Evolutionary conservation across 2,888 invertebrate genomes (phyloP), one percentile per base, ranked within the genome.

Genomic region (Drosophila siamana): DNA sequence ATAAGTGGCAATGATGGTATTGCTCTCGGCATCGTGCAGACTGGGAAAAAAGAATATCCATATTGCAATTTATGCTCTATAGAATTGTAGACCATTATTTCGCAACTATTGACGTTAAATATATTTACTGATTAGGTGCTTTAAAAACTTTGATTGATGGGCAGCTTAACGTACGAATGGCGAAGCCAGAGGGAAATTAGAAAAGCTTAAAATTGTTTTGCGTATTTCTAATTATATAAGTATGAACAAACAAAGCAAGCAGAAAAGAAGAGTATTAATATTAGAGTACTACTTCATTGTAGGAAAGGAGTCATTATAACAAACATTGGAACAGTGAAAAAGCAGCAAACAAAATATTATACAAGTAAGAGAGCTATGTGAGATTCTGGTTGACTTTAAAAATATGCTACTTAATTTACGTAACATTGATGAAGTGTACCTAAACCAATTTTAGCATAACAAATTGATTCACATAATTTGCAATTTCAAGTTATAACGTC

Each of bases 1-100:
- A 91, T 98, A 99, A 3, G 96, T 95, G 0, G 97, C 95, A 77
- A 97, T 96, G 74, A 97, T 96, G 57, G 95, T 93, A 50, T 93
- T 94, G 57, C 87, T 80, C 28, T 97, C 96, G 3, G 96, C 96
- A 92, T 99, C 98, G 90, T 98, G 96, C 6, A 97, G 92, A 33
- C 96, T 97, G 91, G 16, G 61, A 63, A 26, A 47, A 19, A 19
- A 3, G 3, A 1, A 19, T 19, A 52, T 6, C 16, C 16, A 13
- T 11, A 38, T 15, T 38, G 13, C 5, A 38, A 38, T 38, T 6
- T 26, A 7, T 4, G 6, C 6, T 26, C 26, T 28, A 28, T 28
- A 28, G 5, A 28, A 3, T 28, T 28, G 8, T 2, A 33, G 0
- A 33, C n/a, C 3, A 11, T 33, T n/a, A n/a, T 33, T n/a, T n/a